These are phyloP conservation scores for Miniopterus natalensis DNA, from an alignment of 2,113 vertebrate genomes.

Conservation along the genomic window DNA sequence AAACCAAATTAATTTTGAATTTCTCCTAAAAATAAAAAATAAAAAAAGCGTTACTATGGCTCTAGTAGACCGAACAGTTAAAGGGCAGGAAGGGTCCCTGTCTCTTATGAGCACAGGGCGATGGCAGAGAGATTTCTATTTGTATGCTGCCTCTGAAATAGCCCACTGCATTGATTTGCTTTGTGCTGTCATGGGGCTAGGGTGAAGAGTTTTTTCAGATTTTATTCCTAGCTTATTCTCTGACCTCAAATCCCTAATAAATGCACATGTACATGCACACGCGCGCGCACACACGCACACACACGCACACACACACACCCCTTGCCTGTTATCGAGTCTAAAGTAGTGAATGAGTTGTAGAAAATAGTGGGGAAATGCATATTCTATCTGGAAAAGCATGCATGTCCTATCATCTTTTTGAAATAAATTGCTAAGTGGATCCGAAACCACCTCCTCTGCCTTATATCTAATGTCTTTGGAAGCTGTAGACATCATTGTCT, in stretches of 20 bases:
- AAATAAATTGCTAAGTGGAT: not conserved
- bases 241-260: slow-evolving; percentile 6
- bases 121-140: slow-evolving; percentile 62
- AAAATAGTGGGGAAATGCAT: not conserved
- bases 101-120: slow-evolving; percentile 52
- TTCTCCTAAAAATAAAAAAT: slow-evolving; percentile 1
- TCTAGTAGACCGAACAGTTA: slow-evolving; percentile 65
- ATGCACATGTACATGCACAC: too few species aligned
- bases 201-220: slow-evolving; percentile 27
- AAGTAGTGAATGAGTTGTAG: not conserved
- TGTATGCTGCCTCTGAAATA: not conserved
- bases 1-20: slow-evolving; percentile 83
- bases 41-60: slow-evolving; percentile 60
- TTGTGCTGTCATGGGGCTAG: not conserved
- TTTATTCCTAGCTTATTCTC: slow-evolving; percentile 55
- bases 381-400: not conserved
- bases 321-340: not conserved
- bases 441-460: not conserved
- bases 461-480: slow-evolving; percentile 37
- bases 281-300: not conserved
- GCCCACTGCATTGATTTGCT: slow-evolving; percentile 49
- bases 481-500: slow-evolving; percentile 53
- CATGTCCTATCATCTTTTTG: not conserved
- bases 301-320: too few species aligned
- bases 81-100: slow-evolving; percentile 50